Evolutionary conservation across 2,888 invertebrate genomes (phyloP), one percentile per base, ranked within the genome.

Genomic region (Eupithecia centaureata): DNA sequence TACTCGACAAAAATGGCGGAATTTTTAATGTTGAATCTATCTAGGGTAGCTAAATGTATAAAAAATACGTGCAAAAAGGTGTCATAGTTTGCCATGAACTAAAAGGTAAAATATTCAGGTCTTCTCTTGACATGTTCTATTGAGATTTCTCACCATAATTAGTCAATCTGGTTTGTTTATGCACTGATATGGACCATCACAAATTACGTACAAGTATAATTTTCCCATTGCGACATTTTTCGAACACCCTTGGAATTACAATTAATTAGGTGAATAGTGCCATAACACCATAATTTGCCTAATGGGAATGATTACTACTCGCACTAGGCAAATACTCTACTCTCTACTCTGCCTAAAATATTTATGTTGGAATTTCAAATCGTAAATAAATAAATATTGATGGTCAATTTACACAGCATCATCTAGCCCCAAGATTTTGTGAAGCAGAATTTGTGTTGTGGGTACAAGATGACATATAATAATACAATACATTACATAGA

Each of bases 221-320:
- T 51, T 66, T 63, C 60, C 22, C 63, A 63, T 60, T 35, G 60
- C 51, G 51, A 57, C 60, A 69, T 69, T 63, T 66, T 69, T 56
- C 13, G n/a, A 65, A 61, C 68, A 52, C 63, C 60, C 64, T 42
- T 51, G 35, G 57, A 61, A 68, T 61, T 12, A 12, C 25, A 28
- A 63, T 61, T 63, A 60, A 56, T 63, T 63, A 54, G 33, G 27
- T 27, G 12, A 47, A 27, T 47, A 25, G 13, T 30, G 27, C 27
- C 13, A 27, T 25, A 51, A 25, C 25, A 12, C 27, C 25, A 25
- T 52, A 52, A 52, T 52, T 27, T 15, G 27, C 13, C 25, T 52
- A 0, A 27, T 52, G 27, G 2, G 27, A 52, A 15, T 27, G 2
- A 52, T 15, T 15, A 52, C n/a, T n/a, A n/a, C n/a, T n/a, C n/a